These are phyloP conservation scores for Setophaga petechia DNA, from an alignment of 2,113 vertebrate genomes.

Conservation along the genomic window DNA sequence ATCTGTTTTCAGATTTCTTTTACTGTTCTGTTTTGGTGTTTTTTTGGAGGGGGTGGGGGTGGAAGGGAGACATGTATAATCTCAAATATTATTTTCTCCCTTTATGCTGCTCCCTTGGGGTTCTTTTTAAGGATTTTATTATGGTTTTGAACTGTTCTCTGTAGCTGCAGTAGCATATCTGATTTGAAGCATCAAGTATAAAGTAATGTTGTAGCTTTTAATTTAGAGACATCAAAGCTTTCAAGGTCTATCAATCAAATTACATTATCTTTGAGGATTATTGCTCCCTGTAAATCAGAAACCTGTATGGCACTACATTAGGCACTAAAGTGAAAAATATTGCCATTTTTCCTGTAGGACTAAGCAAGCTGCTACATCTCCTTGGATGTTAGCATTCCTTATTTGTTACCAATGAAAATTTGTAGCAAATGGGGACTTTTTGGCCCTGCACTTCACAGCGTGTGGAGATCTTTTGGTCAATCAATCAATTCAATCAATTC, in stretches of 20 bases:
- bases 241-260: not conserved
- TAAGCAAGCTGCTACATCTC: not conserved
- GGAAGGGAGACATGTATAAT: not conserved
- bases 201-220: not conserved
- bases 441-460: not conserved
- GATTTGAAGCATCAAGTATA: not conserved
- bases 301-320: not conserved
- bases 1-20: not conserved
- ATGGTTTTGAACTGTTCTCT: not conserved
- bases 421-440: not conserved
- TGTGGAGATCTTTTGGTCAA: not conserved
- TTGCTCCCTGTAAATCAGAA: not conserved
- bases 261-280: not conserved
- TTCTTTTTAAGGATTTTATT: not conserved
- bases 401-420: not conserved
- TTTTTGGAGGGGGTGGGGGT: rapidly evolving
- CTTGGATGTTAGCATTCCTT: not conserved
- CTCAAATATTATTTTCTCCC: not conserved
- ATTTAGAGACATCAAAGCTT: not conserved
- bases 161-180: not conserved
- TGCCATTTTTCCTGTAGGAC: not conserved
- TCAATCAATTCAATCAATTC: not conserved
- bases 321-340: not conserved
- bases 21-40: not conserved
- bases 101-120: not conserved